Conservation (phyloP, 2,797 vertebrate species). For the Onychomys torridus region DNA sequence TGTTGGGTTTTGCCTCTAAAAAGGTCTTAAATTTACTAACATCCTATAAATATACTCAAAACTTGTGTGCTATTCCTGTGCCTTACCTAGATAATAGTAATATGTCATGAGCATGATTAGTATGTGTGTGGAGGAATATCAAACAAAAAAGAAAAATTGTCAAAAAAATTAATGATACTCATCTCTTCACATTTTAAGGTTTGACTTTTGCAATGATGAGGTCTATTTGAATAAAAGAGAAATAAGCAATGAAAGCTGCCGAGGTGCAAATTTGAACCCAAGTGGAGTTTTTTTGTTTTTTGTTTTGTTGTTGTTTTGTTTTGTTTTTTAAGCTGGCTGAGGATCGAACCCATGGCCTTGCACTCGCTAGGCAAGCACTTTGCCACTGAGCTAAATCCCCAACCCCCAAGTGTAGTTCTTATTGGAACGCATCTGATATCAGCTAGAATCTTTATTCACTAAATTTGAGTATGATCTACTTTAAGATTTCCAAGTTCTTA, state of each 20-base stretch:
- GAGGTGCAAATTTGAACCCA: slow-evolving; percentile 1
- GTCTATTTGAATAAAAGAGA: slow-evolving; percentile 62
- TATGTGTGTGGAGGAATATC: neutral
- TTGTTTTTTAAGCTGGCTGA: too few species aligned
- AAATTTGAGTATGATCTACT: slow-evolving; percentile 51
- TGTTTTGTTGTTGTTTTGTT: too few species aligned
- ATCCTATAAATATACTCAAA: neutral
- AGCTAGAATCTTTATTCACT: slow-evolving; percentile 28
- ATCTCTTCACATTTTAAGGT: neutral
- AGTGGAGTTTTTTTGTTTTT: too few species aligned
- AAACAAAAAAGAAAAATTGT: neutral
- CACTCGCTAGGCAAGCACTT: too few species aligned
- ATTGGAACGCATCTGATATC: slow-evolving; percentile 40
- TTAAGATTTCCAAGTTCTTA: slow-evolving; percentile 56
- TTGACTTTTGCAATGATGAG: slow-evolving; percentile 48
- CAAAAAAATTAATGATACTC: slow-evolving; percentile 8
- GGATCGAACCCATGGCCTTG: too few species aligned
- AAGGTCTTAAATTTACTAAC: neutral
- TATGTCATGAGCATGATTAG: neutral
- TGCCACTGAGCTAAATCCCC: too few species aligned
- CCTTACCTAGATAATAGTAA: neutral
- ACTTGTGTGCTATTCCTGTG: neutral
- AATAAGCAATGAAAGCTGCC: neutral
- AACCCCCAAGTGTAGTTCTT: too few species aligned
- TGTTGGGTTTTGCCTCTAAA: neutral